Evolutionary conservation across 2,888 invertebrate species (phyloP).

Genomic region (Sericinus montela): DNA sequence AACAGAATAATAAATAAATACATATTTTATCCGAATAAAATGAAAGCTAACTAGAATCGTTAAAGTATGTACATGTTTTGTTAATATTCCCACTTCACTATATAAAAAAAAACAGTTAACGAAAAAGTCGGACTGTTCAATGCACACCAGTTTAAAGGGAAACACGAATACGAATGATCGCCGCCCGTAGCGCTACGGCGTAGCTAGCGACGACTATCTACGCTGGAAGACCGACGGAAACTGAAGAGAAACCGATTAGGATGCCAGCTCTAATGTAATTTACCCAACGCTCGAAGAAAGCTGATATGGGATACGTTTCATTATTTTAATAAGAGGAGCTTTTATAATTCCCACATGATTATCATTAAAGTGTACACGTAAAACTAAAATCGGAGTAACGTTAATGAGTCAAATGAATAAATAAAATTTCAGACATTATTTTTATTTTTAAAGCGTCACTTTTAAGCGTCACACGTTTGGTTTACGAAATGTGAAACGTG

Average conservation of each 20-base stretch:
- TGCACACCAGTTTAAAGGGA: slow-evolving; percentile 13
- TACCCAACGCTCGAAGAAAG: slow-evolving; percentile 14
- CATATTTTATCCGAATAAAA: neutral
- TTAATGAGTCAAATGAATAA: no score
- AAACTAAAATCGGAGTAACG: no score
- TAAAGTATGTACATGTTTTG: neutral
- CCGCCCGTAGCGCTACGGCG: slow-evolving; percentile 39
- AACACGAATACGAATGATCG: slow-evolving; percentile 1
- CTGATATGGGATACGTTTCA: neutral
- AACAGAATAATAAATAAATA: no score
- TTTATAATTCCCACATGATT: neutral
- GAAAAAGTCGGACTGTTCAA: slow-evolving; percentile 20
- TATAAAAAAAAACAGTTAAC: slow-evolving; percentile 19
- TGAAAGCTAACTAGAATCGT: neutral
- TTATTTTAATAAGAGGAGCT: neutral
- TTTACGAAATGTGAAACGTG: no score
- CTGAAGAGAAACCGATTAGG: slow-evolving; percentile 40
- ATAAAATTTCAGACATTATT: no score
- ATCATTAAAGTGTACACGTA: no score
- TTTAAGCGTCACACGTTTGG: no score
- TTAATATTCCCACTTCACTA: slow-evolving; percentile 9
- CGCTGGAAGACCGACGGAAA: slow-evolving; percentile 33
- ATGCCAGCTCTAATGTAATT: slow-evolving; percentile 36
- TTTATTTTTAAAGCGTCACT: no score
- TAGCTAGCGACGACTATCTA: slow-evolving; percentile 39